Percentiles rank a stretch among this genome's conserved stretches.
Evolutionary conservation across 2,888 invertebrate species (phyloP).

Genomic region (Drosophila nr. perissopoda): DNA sequence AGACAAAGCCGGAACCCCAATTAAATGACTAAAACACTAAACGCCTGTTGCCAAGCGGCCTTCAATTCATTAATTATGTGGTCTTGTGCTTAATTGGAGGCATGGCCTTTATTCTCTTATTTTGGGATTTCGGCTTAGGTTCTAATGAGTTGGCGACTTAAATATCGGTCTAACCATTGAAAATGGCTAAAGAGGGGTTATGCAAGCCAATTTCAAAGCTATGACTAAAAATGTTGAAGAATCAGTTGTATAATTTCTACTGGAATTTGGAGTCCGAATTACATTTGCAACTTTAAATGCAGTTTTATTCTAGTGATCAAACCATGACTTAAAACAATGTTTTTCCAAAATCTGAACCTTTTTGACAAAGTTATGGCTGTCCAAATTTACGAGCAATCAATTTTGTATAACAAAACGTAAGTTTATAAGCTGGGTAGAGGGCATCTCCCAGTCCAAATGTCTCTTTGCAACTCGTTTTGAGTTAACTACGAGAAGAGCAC

Average conservation of each 20-base stretch:
- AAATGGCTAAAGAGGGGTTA: background rate
- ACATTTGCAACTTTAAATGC: background rate
- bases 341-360: background rate
- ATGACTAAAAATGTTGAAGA: too few relatives aligned
- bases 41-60: constrained; percentile 39
- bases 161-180: background rate
- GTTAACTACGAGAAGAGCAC: background rate
- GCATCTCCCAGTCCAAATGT: background rate
- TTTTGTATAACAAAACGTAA: background rate
- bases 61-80: constrained; percentile 25
- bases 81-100: constrained; percentile 11
- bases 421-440: background rate
- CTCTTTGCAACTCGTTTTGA: background rate
- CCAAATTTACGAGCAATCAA: background rate
- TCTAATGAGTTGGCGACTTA: constrained; percentile 29
- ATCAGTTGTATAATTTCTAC: too few relatives aligned
- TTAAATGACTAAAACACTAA: constrained; percentile 51
- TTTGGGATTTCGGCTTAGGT: background rate
- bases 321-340: background rate
- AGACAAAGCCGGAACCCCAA: constrained; percentile 14
- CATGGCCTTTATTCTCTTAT: constrained; percentile 29
- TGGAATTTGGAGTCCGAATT: too few relatives aligned
- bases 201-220: too few relatives aligned
- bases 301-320: background rate
- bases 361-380: too few relatives aligned